A percentile compares a stretch with the other conserved stretches of the same genome.
These are phyloP conservation scores for Calliphora vomitoria DNA, from an alignment of 2,888 invertebrate species.

Conservation along the genomic window DNA sequence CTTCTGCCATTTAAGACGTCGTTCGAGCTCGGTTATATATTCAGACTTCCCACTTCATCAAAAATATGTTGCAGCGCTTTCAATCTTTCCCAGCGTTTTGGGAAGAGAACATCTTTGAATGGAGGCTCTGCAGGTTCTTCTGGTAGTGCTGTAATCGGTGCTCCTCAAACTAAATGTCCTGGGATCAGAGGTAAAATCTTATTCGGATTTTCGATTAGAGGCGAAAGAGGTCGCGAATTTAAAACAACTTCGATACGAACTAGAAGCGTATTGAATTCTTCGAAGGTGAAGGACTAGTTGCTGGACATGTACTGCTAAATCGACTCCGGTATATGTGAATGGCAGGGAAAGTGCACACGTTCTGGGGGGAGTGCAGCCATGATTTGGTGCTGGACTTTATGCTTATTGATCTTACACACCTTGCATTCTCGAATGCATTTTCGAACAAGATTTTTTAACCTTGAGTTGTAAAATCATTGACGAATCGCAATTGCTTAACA, in stretches of 20 bases:
- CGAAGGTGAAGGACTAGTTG: slow-evolving; percentile 34
- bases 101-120: neutral
- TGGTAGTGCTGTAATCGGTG: neutral
- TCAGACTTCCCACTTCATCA: neutral
- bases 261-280: slow-evolving; percentile 47
- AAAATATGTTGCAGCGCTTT: neutral
- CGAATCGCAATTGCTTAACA: no score
- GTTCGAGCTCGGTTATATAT: neutral
- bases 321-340: slow-evolving; percentile 49
- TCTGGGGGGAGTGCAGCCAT: slow-evolving; percentile 64
- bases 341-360: slow-evolving; percentile 46
- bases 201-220: neutral
- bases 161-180: neutral
- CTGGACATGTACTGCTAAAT: slow-evolving; percentile 66
- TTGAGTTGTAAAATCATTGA: slow-evolving; percentile 23
- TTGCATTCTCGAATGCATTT: slow-evolving; percentile 22
- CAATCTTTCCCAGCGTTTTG: neutral
- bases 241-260: slow-evolving; percentile 34
- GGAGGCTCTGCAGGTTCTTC: neutral
- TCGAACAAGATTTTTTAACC: slow-evolving; percentile 10
- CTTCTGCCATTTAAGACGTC: no score
- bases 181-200: neutral
- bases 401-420: slow-evolving; percentile 55
- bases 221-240: slow-evolving; percentile 5
- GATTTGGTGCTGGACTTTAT: slow-evolving; percentile 28